A percentile compares a stretch with the other conserved stretches of the same genome.
These are phyloP conservation scores for Hoplodrina blanda DNA, from an alignment of 2,888 invertebrate species.

Conservation along the genomic window DNA sequence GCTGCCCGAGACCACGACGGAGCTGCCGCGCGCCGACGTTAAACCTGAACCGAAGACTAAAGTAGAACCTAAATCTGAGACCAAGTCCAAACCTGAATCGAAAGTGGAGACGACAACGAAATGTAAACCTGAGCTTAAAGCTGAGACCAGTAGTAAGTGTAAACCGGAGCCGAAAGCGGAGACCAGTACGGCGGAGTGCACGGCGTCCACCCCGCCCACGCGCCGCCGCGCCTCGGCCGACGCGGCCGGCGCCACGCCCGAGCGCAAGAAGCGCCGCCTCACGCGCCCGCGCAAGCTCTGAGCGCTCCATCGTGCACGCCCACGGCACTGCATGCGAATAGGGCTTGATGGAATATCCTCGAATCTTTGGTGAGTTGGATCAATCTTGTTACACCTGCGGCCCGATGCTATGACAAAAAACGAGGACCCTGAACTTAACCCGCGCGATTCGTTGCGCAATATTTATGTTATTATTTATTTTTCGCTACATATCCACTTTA, in stretches of 20 bases:
- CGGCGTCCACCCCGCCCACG: constrained; percentile 73
- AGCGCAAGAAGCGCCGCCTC: constrained; percentile 87
- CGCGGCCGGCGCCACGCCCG: constrained; percentile 77
- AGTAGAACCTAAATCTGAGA: constrained; percentile 60
- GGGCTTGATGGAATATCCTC: background rate
- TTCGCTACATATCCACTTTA: constrained; percentile 26
- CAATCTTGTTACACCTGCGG: constrained; percentile 32
- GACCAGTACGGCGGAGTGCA: constrained; percentile 64
- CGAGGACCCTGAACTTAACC: constrained; percentile 48
- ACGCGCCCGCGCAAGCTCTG: constrained; percentile 87
- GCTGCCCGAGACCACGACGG: constrained; percentile 55
- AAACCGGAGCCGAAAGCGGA: constrained; percentile 67
- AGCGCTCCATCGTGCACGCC: constrained; percentile 35
- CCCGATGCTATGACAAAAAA: constrained; percentile 31
- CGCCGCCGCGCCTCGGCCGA: constrained; percentile 84
- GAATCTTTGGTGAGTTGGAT: constrained; percentile 53
- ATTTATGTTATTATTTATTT: constrained; percentile 46
- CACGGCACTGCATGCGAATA: background rate
- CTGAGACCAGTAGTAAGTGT: constrained; percentile 61
- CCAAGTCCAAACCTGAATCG: constrained; percentile 58
- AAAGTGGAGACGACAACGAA: constrained; percentile 65
- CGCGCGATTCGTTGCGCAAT: constrained; percentile 21
- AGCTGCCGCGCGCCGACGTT: constrained; percentile 56
- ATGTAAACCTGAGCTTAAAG: constrained; percentile 65
- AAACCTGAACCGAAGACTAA: constrained; percentile 63